phyloP scores from a whole-genome alignment of 1,140 invertebrate genomes.

The Musca domestica region DNA sequence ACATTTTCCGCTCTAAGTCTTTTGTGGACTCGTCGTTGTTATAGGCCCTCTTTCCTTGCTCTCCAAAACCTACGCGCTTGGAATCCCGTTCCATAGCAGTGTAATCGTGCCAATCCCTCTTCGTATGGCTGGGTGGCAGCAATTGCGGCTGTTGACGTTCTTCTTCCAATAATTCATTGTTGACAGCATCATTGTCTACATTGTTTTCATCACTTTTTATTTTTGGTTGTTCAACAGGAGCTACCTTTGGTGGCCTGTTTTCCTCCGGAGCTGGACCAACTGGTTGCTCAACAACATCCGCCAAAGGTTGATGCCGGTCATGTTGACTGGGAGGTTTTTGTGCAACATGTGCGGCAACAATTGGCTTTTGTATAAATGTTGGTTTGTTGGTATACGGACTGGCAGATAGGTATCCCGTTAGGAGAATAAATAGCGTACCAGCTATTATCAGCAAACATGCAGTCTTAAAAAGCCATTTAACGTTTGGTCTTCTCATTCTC shows the following conservation, averaged over 20 bases:
- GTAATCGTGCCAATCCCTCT: conserved; percentile 82
- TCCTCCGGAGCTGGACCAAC: background rate
- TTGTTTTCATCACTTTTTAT: background rate
- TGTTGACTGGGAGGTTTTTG: conserved; percentile 28
- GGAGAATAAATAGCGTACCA: conserved; percentile 37
- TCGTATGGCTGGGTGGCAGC: conserved; percentile 47
- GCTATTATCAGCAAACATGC: conserved; percentile 36
- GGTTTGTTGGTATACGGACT: conserved; percentile 45
- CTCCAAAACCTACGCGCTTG: conserved; percentile 69
- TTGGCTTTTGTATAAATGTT: background rate
- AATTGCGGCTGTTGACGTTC: conserved; percentile 4
- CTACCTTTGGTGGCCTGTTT: background rate
- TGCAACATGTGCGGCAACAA: conserved; percentile 3
- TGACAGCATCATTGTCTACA: background rate
- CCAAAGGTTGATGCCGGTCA: conserved; percentile 83
- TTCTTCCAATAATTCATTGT: conserved; percentile 7
- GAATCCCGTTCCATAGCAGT: conserved; percentile 68
- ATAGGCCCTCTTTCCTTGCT: conserved; percentile 67
- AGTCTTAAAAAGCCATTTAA: conserved; percentile 48
- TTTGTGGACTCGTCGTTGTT: conserved; percentile 69
- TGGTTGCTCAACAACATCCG: conserved; percentile 64
- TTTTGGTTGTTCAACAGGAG: background rate
- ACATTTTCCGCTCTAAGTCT: conserved; percentile 57
- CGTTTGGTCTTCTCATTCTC: conserved; percentile 47
- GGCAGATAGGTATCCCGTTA: conserved; percentile 48